phyloP scores from a whole-genome alignment of 1,140 invertebrate species.

The Planococcus citri region DNA sequence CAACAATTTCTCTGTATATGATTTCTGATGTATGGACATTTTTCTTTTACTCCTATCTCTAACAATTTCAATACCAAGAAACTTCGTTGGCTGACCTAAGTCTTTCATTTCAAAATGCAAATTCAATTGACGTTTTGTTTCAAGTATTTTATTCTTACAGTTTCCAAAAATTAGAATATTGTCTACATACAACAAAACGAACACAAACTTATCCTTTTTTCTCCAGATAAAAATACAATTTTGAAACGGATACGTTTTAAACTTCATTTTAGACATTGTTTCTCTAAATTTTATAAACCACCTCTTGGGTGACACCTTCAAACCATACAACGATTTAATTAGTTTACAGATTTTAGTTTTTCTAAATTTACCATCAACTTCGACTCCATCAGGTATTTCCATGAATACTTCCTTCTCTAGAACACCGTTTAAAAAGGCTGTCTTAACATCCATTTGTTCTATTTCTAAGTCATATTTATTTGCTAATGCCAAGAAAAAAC shows the following conservation, averaged over 20 bases:
- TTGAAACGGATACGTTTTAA: not conserved
- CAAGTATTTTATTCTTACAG: constrained; percentile 13
- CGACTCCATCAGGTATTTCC: constrained; percentile 31
- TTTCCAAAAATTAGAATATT: constrained; percentile 19
- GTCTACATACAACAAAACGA: constrained; percentile 21
- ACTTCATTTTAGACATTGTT: not conserved
- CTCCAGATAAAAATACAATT: constrained; percentile 5
- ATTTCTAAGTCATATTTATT: constrained; percentile 31
- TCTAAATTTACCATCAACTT: constrained; percentile 10
- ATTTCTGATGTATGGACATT: constrained; percentile 17
- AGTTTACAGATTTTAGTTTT: constrained; percentile 25
- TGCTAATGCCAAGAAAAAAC: constrained; percentile 33
- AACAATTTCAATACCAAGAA: constrained; percentile 26
- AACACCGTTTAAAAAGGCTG: constrained; percentile 35
- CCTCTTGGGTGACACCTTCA: constrained; percentile 22
- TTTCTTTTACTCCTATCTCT: not conserved
- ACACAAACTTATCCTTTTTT: not conserved
- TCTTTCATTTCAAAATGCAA: constrained; percentile 26
- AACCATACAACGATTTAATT: constrained; percentile 24
- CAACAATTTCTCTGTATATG: constrained; percentile 22
- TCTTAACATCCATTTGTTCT: constrained; percentile 34
- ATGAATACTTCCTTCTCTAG: constrained; percentile 35
- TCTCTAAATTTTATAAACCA: constrained; percentile 24
- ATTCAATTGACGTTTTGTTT: constrained; percentile 22
- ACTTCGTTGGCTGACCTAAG: constrained; percentile 29